Evolutionary conservation across 2,888 invertebrate species (phyloP).

Genomic region (Tiliacea aurago): DNA sequence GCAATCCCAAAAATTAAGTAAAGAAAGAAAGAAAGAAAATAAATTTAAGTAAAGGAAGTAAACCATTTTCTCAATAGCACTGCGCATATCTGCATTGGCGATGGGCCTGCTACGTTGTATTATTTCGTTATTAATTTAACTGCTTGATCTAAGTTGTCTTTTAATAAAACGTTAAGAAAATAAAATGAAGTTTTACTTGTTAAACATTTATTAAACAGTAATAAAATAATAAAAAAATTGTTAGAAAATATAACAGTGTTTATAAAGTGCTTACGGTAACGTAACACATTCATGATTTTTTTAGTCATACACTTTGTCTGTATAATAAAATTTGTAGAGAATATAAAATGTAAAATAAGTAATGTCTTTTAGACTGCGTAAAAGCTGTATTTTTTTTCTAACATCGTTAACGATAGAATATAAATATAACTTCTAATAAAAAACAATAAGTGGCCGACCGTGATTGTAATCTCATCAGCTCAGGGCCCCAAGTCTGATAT

Average conservation of each 20-base stretch:
- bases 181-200: constrained; percentile 37
- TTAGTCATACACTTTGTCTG: not conserved
- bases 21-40: too few relatives aligned
- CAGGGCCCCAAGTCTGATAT: too few relatives aligned
- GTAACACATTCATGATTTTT: too few relatives aligned
- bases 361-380: too few relatives aligned
- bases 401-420: not conserved
- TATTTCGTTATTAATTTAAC: constrained; percentile 84
- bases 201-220: constrained; percentile 23
- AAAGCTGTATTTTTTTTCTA: not conserved
- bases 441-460: not conserved
- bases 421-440: not conserved
- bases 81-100: constrained; percentile 64
- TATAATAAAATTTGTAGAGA: not conserved
- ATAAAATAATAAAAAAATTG: constrained; percentile 35
- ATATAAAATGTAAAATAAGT: too few relatives aligned
- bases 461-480: not conserved
- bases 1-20: too few relatives aligned
- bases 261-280: not conserved
- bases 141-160: constrained; percentile 87
- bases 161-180: constrained; percentile 80
- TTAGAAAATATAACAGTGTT: not conserved
- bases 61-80: not conserved
- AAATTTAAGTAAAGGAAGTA: too few relatives aligned
- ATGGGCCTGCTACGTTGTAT: constrained; percentile 73